These are phyloP conservation scores for Chirona hameri DNA, from an alignment of 2,888 invertebrate genomes.

Conservation along the genomic window DNA sequence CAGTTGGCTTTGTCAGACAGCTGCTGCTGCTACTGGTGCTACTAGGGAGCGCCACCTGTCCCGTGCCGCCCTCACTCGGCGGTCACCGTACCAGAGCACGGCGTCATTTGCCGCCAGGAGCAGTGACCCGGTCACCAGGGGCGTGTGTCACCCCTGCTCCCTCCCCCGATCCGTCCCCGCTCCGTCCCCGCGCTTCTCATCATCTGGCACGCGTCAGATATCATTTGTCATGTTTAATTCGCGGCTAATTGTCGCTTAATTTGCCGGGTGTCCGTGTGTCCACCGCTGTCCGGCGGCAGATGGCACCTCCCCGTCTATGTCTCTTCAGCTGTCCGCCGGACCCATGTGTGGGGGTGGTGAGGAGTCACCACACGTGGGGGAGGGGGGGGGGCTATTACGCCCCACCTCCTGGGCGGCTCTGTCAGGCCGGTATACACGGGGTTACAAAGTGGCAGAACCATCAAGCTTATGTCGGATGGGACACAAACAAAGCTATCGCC, in stretches of 20 bases:
- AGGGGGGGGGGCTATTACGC: too few relatives aligned
- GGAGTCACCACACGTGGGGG: too few relatives aligned
- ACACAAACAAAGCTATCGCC: too few relatives aligned
- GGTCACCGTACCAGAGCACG: not conserved
- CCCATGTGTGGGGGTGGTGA: not conserved
- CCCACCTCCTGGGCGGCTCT: too few relatives aligned
- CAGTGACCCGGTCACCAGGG: not conserved
- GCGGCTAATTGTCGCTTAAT: not conserved
- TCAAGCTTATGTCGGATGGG: too few relatives aligned
- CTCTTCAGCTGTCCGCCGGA: not conserved
- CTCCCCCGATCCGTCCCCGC: not conserved
- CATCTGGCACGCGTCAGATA: not conserved
- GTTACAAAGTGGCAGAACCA: too few relatives aligned
- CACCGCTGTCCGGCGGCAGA: not conserved
- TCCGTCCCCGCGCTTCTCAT: not conserved
- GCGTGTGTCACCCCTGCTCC: not conserved
- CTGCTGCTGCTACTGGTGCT: too few relatives aligned
- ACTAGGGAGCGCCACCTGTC: too few relatives aligned
- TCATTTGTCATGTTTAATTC: slow-evolving; percentile 26
- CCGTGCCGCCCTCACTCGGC: not conserved
- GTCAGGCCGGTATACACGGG: too few relatives aligned
- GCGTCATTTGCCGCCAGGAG: not conserved
- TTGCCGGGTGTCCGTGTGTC: not conserved
- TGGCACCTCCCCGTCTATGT: not conserved
- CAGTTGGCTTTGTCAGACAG: too few relatives aligned